Conservation (phyloP, 2,888 invertebrate genomes). For the Geophilus truncorum region DNA sequence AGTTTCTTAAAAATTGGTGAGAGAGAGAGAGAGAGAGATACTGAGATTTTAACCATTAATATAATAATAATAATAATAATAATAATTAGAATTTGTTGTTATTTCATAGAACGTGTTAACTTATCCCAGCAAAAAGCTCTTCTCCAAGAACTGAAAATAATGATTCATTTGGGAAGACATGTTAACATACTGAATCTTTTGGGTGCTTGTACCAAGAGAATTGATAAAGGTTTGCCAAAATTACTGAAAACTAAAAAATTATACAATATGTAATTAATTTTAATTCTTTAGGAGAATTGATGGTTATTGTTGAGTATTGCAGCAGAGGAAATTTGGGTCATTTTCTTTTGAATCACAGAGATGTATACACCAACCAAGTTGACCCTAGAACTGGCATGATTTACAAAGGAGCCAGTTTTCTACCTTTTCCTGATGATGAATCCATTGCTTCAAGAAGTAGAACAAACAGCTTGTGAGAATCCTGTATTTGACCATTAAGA, state of each 20-base stretch:
- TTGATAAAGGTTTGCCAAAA: neutral
- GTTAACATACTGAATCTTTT: slow-evolving; percentile 90
- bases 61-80: too few species aligned
- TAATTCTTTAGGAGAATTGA: slow-evolving; percentile 58
- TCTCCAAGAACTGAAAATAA: slow-evolving; percentile 88
- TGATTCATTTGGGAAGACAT: slow-evolving; percentile 91
- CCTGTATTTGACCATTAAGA: neutral
- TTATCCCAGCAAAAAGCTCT: slow-evolving; percentile 77
- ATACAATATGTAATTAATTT: neutral
- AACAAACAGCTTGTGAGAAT: neutral
- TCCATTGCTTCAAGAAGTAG: neutral
- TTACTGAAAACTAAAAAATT: neutral
- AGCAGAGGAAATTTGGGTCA: slow-evolving; percentile 85
- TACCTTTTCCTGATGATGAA: neutral
- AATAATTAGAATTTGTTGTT: too few species aligned
- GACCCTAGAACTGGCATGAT: slow-evolving; percentile 34
- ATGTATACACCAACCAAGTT: slow-evolving; percentile 73
- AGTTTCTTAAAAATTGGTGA: too few species aligned
- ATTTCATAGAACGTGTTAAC: slow-evolving; percentile 68
- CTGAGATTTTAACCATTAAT: too few species aligned
- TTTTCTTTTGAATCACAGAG: slow-evolving; percentile 74
- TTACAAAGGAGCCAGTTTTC: neutral
- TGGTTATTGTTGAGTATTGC: slow-evolving; percentile 92
- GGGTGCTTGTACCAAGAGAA: slow-evolving; percentile 80
- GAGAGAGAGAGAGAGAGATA: too few species aligned